phyloP scores from a whole-genome alignment of 2,888 invertebrate genomes.

The Dynastes grantii region DNA sequence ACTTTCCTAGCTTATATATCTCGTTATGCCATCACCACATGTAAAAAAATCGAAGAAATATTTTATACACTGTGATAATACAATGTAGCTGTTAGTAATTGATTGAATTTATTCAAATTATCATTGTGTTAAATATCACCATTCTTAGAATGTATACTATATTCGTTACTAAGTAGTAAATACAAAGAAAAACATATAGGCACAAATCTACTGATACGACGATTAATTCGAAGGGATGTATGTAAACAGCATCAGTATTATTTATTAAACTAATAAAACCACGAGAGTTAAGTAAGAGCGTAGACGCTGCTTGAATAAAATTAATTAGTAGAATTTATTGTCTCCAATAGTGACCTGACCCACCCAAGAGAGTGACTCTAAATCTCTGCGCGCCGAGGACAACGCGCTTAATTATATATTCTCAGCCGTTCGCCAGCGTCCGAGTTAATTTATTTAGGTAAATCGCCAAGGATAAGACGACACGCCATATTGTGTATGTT shows the following conservation, averaged over 20 bases:
- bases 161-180: no score
- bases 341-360: constrained; percentile 62
- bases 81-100: no score
- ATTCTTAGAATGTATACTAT: no score
- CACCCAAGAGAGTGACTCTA: constrained; percentile 60
- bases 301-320: constrained; percentile 65
- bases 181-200: no score
- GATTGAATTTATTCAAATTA: no score
- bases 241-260: constrained; percentile 47
- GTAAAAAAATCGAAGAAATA: no score
- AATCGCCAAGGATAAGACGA: constrained; percentile 51
- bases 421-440: constrained; percentile 60
- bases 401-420: constrained; percentile 65
- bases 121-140: no score
- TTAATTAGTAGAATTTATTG: constrained; percentile 68
- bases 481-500: constrained; percentile 37
- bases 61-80: no score
- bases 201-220: neutral
- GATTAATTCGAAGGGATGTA: constrained; percentile 5
- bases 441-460: constrained; percentile 62
- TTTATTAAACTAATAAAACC: constrained; percentile 51
- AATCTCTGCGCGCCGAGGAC: constrained; percentile 62
- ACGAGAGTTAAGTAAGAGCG: constrained; percentile 61
- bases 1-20: no score
- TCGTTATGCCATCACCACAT: no score